These are phyloP conservation scores for Barnardius zonarius DNA, from an alignment of 2,113 vertebrate species.

Conservation along the genomic window DNA sequence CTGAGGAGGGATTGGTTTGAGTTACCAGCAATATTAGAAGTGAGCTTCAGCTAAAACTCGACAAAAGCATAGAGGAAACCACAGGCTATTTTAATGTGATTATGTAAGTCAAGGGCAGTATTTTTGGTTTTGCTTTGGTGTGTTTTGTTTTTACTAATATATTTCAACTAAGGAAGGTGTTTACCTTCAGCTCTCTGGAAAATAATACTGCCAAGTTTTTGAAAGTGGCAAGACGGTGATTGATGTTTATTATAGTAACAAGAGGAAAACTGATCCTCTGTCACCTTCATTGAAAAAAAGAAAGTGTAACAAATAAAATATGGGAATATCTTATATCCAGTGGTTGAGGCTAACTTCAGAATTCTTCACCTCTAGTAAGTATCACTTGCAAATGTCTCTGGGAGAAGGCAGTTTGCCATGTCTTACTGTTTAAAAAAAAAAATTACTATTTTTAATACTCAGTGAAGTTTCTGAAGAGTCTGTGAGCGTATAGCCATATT, in stretches of 20 bases:
- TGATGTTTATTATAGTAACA: not conserved
- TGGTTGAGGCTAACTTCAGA: not conserved
- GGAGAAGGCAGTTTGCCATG: not conserved
- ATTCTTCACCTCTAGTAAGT: not conserved
- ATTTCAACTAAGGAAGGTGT: not conserved
- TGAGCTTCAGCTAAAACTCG: not conserved
- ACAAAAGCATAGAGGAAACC: not conserved
- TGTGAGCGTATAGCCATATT: not conserved
- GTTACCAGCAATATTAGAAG: not conserved
- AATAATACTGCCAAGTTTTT: not conserved
- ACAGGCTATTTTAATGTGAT: not conserved
- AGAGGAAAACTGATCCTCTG: not conserved
- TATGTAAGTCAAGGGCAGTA: not conserved
- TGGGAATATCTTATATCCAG: accelerated
- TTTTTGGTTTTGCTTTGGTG: not conserved
- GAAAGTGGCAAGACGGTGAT: not conserved
- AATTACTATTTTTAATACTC: not conserved
- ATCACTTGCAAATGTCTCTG: not conserved
- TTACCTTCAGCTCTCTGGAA: not conserved
- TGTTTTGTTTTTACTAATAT: not conserved
- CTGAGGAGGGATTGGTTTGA: constrained; percentile 2
- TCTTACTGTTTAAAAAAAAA: not conserved
- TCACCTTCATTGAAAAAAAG: not conserved
- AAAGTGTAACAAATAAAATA: not conserved
- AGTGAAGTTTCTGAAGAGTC: not conserved